Conservation (phyloP, 2,113 vertebrate species). For the Nerophis lumbriciformis region DNA sequence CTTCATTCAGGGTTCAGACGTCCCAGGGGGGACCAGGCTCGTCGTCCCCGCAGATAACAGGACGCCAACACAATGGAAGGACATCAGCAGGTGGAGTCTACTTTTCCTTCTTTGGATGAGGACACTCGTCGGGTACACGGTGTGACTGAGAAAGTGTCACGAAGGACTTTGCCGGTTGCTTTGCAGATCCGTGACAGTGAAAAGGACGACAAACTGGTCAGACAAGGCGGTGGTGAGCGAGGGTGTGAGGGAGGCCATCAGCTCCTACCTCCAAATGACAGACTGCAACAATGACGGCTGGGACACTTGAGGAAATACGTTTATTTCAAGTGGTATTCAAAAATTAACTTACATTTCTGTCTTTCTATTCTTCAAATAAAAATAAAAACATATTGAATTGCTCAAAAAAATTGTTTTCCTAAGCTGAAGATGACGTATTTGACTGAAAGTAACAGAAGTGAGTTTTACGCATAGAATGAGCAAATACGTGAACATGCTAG, state of each 20-base stretch:
- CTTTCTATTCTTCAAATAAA: too few species aligned
- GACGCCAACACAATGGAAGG: constrained; percentile 77
- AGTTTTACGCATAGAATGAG: too few species aligned
- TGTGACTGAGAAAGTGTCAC: too few species aligned
- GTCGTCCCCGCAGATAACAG: constrained; percentile 47
- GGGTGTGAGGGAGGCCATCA: constrained; percentile 80
- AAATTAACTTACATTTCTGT: too few species aligned
- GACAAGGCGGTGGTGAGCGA: constrained; percentile 76
- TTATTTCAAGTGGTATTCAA: too few species aligned
- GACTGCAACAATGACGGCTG: constrained; percentile 25
- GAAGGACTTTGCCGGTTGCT: neutral
- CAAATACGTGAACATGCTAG: too few species aligned
- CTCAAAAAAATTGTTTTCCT: too few species aligned
- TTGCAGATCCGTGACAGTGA: constrained; percentile 72
- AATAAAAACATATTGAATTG: too few species aligned
- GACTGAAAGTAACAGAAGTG: too few species aligned
- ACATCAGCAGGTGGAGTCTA: constrained; percentile 73
- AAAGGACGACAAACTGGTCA: constrained; percentile 18
- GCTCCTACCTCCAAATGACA: constrained; percentile 80
- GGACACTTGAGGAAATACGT: constrained; percentile 32
- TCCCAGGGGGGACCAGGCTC: constrained; percentile 4
- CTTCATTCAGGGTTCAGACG: constrained; percentile 34
- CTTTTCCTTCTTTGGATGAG: neutral
- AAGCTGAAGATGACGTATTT: too few species aligned
- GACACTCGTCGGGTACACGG: too few species aligned